A percentile compares a stretch with the other conserved stretches of the same genome.
Evolutionary conservation across 2,113 vertebrate species (phyloP).

Genomic region (Lamprotornis superbus): DNA sequence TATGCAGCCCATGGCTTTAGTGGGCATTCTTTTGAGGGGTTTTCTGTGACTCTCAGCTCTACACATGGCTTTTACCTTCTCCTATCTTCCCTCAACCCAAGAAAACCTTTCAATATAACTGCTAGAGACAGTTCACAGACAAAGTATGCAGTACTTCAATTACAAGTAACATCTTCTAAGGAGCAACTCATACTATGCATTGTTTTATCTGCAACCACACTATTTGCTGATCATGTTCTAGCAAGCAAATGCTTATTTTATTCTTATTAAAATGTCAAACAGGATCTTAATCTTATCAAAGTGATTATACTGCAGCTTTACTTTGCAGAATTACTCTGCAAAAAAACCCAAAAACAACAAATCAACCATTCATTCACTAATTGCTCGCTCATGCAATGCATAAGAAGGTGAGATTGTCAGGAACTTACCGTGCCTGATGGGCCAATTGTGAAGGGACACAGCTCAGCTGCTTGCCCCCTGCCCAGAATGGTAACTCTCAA

Average conservation of each 20-base stretch:
- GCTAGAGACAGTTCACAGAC: not conserved
- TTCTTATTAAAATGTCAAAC: conserved; percentile 26
- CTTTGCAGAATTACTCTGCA: not conserved
- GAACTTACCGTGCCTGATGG: conserved; percentile 1
- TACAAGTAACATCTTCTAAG: not conserved
- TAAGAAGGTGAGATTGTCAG: not conserved
- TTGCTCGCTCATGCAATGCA: not conserved
- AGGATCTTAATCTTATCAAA: conserved; percentile 29
- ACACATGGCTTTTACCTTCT: not conserved
- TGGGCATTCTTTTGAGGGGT: not conserved
- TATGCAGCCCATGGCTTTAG: not conserved
- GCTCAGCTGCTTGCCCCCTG: conserved; percentile 42
- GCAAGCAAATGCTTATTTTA: not conserved
- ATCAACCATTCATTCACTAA: not conserved
- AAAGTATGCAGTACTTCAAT: not conserved
- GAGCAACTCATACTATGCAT: not conserved
- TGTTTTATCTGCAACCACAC: not conserved
- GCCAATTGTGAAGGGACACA: not conserved
- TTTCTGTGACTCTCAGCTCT: not conserved
- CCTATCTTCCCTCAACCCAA: not conserved
- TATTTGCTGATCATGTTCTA: not conserved
- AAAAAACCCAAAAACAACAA: not conserved
- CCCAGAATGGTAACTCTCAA: not conserved
- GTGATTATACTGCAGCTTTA: conserved; percentile 24
- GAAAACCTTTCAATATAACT: not conserved